A percentile compares a stretch with the other conserved stretches of the same genome.
phyloP scores from a whole-genome alignment of 2,113 vertebrate genomes.

The Colaptes auratus region DNA sequence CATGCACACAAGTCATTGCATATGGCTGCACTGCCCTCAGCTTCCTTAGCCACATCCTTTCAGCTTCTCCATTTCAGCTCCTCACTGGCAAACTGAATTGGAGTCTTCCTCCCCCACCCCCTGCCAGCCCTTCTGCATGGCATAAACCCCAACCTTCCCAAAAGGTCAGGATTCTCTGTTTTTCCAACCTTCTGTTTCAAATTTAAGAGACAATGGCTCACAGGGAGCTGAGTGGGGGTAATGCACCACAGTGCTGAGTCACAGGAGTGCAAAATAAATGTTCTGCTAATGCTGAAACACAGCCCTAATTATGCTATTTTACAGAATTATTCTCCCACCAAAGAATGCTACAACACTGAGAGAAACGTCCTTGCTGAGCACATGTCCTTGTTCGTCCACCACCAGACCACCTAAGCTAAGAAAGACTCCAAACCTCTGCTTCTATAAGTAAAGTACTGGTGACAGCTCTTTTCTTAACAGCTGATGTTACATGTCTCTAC shows the following conservation, averaged over 20 bases:
- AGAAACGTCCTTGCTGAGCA: neutral
- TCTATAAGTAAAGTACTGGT: neutral
- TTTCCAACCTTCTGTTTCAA: slow-evolving; percentile 49
- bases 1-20: slow-evolving; percentile 1
- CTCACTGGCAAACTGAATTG: slow-evolving; percentile 23
- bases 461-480: neutral
- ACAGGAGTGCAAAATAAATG: slow-evolving; percentile 22
- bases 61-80: slow-evolving; percentile 32
- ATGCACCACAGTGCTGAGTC: slow-evolving; percentile 50
- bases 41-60: slow-evolving; percentile 60
- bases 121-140: slow-evolving; percentile 6
- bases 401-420: neutral
- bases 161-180: slow-evolving; percentile 57
- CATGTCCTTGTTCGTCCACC: neutral
- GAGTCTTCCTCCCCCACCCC: slow-evolving; percentile 40
- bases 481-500: neutral
- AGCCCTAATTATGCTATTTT: neutral
- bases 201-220: slow-evolving; percentile 64
- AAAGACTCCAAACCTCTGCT: neutral
- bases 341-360: neutral
- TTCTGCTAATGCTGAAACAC: neutral
- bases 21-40: neutral
- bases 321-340: neutral
- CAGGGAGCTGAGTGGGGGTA: slow-evolving; percentile 18
- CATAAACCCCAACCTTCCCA: slow-evolving; percentile 50